Conservation (phyloP, 2,113 vertebrate genomes). For the Ranitomeya imitator region DNA sequence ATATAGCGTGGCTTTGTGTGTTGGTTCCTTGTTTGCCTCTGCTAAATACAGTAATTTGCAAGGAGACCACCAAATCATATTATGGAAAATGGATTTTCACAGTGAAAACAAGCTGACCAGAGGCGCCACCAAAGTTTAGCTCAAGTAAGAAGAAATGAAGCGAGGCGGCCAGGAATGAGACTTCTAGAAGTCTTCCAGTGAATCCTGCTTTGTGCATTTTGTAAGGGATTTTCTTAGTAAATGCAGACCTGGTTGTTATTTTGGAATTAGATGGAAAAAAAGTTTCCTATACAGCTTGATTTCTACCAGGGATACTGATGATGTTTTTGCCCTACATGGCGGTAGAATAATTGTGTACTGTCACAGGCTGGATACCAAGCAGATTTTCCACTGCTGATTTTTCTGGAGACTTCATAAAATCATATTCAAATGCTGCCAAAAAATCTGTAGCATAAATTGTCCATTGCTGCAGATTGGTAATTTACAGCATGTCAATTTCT, state of each 20-base stretch:
- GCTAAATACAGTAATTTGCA: slow-evolving; percentile 18
- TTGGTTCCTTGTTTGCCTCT: slow-evolving; percentile 23
- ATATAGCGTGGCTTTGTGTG: not conserved
- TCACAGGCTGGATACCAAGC: too few species aligned
- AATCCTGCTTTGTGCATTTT: slow-evolving; percentile 31
- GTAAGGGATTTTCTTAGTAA: not conserved
- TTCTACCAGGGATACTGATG: too few species aligned
- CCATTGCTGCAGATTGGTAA: too few species aligned
- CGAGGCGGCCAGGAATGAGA: not conserved
- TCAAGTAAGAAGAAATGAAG: slow-evolving; percentile 5
- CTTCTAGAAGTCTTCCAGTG: not conserved
- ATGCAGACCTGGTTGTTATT: not conserved
- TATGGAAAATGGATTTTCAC: slow-evolving; percentile 53
- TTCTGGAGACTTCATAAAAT: too few species aligned
- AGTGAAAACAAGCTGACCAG: slow-evolving; percentile 38
- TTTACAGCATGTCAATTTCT: too few species aligned
- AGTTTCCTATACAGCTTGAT: not conserved
- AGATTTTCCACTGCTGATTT: too few species aligned
- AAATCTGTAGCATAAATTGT: too few species aligned
- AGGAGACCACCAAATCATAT: slow-evolving; percentile 46
- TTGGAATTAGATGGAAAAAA: not conserved
- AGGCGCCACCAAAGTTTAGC: slow-evolving; percentile 30
- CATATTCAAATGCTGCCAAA: too few species aligned
- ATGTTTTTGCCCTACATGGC: too few species aligned
- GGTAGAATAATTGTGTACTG: too few species aligned